A percentile compares a stretch with the other conserved stretches of the same genome.
Conservation (phyloP, 1,140 invertebrate genomes). For the Lamellibrachia luymesi region DNA sequence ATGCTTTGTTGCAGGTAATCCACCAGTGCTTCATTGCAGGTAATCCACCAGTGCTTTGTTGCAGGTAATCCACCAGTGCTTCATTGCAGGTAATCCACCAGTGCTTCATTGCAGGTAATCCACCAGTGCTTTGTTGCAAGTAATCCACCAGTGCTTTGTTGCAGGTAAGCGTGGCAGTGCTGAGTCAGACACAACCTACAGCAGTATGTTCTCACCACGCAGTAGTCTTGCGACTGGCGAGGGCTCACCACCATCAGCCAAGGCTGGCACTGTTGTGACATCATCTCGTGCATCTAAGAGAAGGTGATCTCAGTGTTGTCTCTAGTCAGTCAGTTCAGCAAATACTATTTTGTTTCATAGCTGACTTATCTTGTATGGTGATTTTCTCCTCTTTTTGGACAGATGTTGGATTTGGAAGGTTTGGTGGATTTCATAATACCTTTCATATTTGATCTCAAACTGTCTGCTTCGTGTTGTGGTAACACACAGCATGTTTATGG, state of each 20-base stretch:
- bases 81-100: neutral
- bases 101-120: neutral
- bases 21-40: neutral
- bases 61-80: neutral
- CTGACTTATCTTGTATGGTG: too few species aligned
- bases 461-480: too few species aligned
- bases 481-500: too few species aligned
- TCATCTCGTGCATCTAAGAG: slow-evolving; percentile 84
- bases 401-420: too few species aligned
- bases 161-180: slow-evolving; percentile 41
- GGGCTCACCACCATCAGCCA: slow-evolving; percentile 51
- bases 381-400: too few species aligned
- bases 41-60: neutral
- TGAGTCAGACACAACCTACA: slow-evolving; percentile 38
- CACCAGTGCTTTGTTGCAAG: neutral
- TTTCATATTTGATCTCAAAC: too few species aligned
- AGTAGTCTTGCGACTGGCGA: slow-evolving; percentile 50
- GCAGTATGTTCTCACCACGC: slow-evolving; percentile 41
- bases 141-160: too few species aligned
- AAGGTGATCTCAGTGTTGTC: slow-evolving; percentile 62
- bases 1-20: neutral
- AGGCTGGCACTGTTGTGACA: slow-evolving; percentile 83
- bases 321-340: neutral
- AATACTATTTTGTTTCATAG: too few species aligned
- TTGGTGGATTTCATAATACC: too few species aligned